Evolutionary conservation across 2,797 vertebrate species (phyloP).

Genomic region (Macroramphosus scolopax): DNA sequence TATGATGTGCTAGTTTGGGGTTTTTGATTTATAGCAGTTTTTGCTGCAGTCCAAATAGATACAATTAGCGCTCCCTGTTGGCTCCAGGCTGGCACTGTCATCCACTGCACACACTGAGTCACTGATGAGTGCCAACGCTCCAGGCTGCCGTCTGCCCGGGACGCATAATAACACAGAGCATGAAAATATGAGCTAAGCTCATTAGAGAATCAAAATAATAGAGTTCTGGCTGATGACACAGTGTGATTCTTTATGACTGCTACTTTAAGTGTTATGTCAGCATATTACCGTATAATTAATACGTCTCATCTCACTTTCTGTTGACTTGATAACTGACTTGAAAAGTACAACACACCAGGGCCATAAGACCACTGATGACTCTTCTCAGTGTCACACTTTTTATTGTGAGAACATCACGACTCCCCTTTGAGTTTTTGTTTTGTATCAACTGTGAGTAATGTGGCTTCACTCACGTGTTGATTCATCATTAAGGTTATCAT

Average conservation of each 20-base stretch:
- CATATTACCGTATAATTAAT: slow-evolving; percentile 3
- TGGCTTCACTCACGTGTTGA: slow-evolving; percentile 13
- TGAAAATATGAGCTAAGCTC: neutral
- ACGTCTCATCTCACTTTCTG: slow-evolving; percentile 7
- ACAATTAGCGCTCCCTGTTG: slow-evolving; percentile 49
- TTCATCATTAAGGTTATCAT: slow-evolving; percentile 3
- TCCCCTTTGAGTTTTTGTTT: slow-evolving; percentile 18
- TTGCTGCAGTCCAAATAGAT: slow-evolving; percentile 36
- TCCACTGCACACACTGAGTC: too few relatives aligned
- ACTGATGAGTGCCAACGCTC: slow-evolving; percentile 39
- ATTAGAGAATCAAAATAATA: slow-evolving; percentile 7
- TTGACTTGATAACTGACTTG: slow-evolving; percentile 5
- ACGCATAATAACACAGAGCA: slow-evolving; percentile 25
- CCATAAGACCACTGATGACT: slow-evolving; percentile 28
- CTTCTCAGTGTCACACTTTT: slow-evolving; percentile 45
- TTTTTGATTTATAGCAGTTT: neutral
- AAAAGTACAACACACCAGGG: slow-evolving; percentile 17
- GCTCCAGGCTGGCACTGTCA: slow-evolving; percentile 44
- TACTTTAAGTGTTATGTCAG: too few relatives aligned
- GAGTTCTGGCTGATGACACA: too few relatives aligned
- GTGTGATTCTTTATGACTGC: neutral
- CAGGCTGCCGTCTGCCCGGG: slow-evolving; percentile 36
- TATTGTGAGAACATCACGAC: slow-evolving; percentile 47
- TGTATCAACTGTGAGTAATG: slow-evolving; percentile 20
- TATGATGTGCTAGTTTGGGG: too few relatives aligned